A percentile compares a stretch with the other conserved stretches of the same genome.
Evolutionary conservation across 2,113 vertebrate genomes (phyloP).

Genomic region (Irena cyanogastra): DNA sequence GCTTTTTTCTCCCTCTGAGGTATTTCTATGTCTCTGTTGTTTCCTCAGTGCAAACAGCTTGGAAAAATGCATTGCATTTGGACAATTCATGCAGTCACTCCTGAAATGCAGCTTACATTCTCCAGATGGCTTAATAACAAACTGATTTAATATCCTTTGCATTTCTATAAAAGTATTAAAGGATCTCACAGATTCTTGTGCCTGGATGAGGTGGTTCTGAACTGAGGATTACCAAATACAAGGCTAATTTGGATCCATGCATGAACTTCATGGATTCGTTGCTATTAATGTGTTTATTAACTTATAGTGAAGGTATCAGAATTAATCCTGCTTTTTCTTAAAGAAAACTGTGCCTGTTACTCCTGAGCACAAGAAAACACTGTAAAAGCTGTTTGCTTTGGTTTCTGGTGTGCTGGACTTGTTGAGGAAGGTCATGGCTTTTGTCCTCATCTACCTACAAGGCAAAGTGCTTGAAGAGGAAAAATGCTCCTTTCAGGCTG

Average conservation of each 20-base stretch:
- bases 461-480: constrained; percentile 24
- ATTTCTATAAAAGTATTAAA: background rate
- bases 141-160: constrained; percentile 12
- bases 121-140: constrained; percentile 35
- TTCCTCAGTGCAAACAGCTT: background rate
- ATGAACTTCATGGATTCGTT: background rate
- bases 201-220: background rate
- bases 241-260: background rate
- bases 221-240: background rate
- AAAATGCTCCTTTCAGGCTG: constrained; percentile 47
- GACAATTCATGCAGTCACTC: background rate
- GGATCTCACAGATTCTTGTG: background rate
- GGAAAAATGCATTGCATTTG: background rate
- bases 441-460: constrained; percentile 2
- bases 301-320: background rate
- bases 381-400: background rate
- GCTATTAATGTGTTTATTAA: background rate
- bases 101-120: constrained; percentile 19
- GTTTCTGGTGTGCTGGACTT: background rate
- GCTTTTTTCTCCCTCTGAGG: background rate
- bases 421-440: background rate
- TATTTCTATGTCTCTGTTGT: background rate
- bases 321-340: background rate
- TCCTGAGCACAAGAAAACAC: background rate
- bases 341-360: background rate